Conservation (phyloP, 2,113 vertebrate genomes). For the Cavia porcellus region DNA sequence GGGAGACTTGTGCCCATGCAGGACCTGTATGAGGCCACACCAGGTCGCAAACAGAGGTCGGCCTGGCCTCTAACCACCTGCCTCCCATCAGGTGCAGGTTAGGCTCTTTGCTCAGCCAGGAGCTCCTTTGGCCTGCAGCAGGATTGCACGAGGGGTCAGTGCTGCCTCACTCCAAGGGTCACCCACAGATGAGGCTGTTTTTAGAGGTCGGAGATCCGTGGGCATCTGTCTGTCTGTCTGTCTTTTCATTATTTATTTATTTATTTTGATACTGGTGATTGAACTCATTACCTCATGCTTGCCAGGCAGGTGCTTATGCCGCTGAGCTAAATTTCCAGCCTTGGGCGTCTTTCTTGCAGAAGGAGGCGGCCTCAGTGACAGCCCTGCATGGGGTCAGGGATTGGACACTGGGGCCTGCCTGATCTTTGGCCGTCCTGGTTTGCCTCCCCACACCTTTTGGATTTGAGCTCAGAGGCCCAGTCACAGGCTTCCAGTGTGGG, state of each 20-base stretch:
- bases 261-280: too few relatives aligned
- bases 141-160: not conserved
- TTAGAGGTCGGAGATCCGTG: not conserved
- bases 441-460: not conserved
- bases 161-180: not conserved
- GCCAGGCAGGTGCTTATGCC: too few relatives aligned
- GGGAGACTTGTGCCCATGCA: not conserved
- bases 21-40: accelerated
- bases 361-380: accelerated
- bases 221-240: too few relatives aligned
- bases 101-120: accelerated
- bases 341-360: not conserved
- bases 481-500: not conserved
- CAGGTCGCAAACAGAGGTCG: accelerated
- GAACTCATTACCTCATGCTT: too few relatives aligned
- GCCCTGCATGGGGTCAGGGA: accelerated
- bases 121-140: accelerated
- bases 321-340: too few relatives aligned
- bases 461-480: not conserved
- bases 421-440: not conserved
- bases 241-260: too few relatives aligned
- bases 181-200: not conserved
- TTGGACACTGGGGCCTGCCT: too few relatives aligned
- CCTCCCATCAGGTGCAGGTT: accelerated
- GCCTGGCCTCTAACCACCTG: not conserved